Evolutionary conservation across 2,888 invertebrate species (phyloP), one percentile per base, ranked within the genome.

Genomic region (Cetonia aurata): DNA sequence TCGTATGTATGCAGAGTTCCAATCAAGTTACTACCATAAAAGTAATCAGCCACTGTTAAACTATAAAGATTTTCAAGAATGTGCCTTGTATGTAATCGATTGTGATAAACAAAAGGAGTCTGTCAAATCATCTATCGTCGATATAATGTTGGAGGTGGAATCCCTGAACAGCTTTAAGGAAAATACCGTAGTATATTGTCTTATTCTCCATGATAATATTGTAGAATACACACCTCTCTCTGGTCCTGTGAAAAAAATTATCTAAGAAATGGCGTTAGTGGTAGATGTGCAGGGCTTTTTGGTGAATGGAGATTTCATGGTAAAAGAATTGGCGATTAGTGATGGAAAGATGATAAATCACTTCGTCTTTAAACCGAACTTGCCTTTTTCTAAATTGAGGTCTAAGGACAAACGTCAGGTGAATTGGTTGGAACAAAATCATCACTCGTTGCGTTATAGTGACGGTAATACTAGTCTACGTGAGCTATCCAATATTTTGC

Each of bases 141-240:
- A 77, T 70, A 71, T 79, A 12, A 72, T 69, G 60, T 53, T 79
- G 9, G 77, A 78, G 31, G 73, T 79, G n/a, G n/a, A n/a, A n/a
- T n/a, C n/a, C n/a, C n/a, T n/a, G n/a, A n/a, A n/a, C n/a, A n/a
- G n/a, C n/a, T 75, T 79, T 71, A 72, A 72, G 1, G 67, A 50
- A 31, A 71, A 77, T 59, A 79, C 79, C 13, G 65, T 69, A 15
- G 80, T 77, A n/a, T 79, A 78, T 65, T 77, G 79, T 72, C 57
- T 80, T 6, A 77, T n/a, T n/a, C n/a, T n/a, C n/a, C n/a, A n/a
- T n/a, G n/a, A n/a, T n/a, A n/a, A n/a, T n/a, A n/a, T n/a, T 79
- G 6, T 65, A 10, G 65, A 65, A 65, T 65, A 65, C n/a, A 12
- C 37, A 42, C 48, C 65, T 4, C 2, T 50, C 6, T 48, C 50